Conservation (phyloP, 2,113 vertebrate genomes). For the Prionailurus viverrinus region DNA sequence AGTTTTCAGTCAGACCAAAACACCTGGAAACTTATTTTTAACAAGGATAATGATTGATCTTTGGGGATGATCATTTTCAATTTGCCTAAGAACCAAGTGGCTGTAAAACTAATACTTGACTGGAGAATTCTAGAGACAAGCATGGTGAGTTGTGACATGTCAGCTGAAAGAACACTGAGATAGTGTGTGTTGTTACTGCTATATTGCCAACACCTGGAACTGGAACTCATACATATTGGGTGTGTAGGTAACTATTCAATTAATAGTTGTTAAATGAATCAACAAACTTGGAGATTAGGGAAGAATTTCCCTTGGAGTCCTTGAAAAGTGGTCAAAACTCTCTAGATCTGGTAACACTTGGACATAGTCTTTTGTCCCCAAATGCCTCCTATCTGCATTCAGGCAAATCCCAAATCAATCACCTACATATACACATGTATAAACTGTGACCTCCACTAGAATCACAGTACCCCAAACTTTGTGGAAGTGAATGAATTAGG, state of each 20-base stretch:
- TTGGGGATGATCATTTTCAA: not conserved
- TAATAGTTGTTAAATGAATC: too few species aligned
- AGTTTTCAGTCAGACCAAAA: constrained; percentile 26
- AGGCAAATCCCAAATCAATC: not conserved
- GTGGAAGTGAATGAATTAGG: not conserved
- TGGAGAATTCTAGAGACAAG: not conserved
- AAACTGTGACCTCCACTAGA: not conserved
- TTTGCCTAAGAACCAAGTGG: not conserved
- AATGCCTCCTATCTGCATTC: not conserved
- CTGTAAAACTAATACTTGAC: not conserved
- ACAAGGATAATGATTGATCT: not conserved
- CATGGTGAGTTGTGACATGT: not conserved
- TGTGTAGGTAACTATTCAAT: not conserved
- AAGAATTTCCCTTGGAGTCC: too few species aligned
- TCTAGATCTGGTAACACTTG: not conserved
- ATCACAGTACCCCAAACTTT: not conserved
- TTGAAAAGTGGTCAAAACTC: too few species aligned
- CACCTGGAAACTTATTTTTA: not conserved
- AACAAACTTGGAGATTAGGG: too few species aligned
- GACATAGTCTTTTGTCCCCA: not conserved
- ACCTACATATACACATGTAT: too few species aligned
- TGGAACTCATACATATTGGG: not conserved
- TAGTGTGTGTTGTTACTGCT: not conserved
- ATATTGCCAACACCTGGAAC: not conserved
- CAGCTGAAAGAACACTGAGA: not conserved